Evolutionary conservation across 2,888 invertebrate genomes (phyloP).

Genomic region (Palloptera scutellata): DNA sequence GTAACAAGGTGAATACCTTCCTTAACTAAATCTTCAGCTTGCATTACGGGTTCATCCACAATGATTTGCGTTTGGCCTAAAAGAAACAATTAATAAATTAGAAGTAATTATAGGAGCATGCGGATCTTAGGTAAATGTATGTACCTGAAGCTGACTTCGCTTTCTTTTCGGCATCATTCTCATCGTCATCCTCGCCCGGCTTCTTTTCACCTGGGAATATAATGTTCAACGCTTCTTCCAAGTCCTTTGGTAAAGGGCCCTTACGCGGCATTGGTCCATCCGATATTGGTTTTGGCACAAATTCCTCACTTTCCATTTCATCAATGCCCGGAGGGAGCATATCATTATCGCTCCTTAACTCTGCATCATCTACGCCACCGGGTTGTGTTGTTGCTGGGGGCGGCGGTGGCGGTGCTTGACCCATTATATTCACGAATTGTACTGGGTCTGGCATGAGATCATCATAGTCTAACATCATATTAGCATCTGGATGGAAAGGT

Average conservation of each 20-base stretch:
- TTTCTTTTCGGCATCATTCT: slow-evolving; percentile 34
- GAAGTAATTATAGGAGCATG: too few relatives aligned
- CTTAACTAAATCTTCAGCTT: slow-evolving; percentile 56
- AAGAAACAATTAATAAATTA: slow-evolving; percentile 6
- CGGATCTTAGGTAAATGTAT: too few relatives aligned
- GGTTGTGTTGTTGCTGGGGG: slow-evolving; percentile 48
- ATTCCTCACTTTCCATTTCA: slow-evolving; percentile 62
- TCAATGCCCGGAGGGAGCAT: slow-evolving; percentile 63
- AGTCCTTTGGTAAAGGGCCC: slow-evolving; percentile 68
- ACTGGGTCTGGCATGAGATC: slow-evolving; percentile 65
- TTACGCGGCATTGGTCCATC: slow-evolving; percentile 64
- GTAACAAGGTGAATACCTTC: slow-evolving; percentile 60
- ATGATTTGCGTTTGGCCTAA: slow-evolving; percentile 53
- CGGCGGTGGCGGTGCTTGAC: slow-evolving; percentile 62
- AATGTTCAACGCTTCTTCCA: slow-evolving; percentile 70
- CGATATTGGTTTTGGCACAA: slow-evolving; percentile 64
- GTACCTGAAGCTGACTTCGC: slow-evolving; percentile 43
- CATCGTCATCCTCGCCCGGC: slow-evolving; percentile 45
- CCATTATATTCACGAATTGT: slow-evolving; percentile 63
- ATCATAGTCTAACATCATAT: slow-evolving; percentile 63
- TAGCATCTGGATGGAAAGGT: slow-evolving; percentile 61
- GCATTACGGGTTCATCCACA: slow-evolving; percentile 52
- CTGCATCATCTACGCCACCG: slow-evolving; percentile 46
- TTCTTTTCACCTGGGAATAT: slow-evolving; percentile 68
- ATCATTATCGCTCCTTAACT: slow-evolving; percentile 39